Conservation (phyloP, 2,113 vertebrate genomes). For the Sinocyclocheilus anshuiensis region DNA sequence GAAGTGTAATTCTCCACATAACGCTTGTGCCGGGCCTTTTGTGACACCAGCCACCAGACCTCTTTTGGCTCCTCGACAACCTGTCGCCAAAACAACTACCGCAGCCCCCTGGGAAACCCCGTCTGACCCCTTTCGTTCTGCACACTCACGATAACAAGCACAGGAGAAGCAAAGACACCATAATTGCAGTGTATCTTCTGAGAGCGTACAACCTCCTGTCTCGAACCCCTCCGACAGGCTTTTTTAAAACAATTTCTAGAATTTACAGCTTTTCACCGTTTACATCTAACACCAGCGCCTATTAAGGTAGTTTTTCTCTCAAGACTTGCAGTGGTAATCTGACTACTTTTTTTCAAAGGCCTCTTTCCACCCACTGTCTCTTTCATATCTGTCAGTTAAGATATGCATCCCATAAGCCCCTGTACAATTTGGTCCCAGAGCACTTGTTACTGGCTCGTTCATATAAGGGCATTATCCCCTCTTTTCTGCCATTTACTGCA, state of each 20-base stretch:
- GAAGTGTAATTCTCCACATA: conserved; percentile 66
- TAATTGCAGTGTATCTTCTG: conserved; percentile 13
- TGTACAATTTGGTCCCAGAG: conserved; percentile 11
- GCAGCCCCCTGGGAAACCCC: not conserved
- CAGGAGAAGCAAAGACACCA: not conserved
- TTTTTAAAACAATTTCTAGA: not conserved
- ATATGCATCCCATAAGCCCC: not conserved
- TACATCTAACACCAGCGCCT: not conserved
- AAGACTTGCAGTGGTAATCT: conserved; percentile 15
- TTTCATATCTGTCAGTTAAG: conserved; percentile 15
- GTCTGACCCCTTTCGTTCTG: not conserved
- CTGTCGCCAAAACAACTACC: conserved; percentile 20
- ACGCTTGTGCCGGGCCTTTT: conserved; percentile 40
- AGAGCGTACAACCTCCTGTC: not conserved
- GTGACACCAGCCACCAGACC: conserved; percentile 32
- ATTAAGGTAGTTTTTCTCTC: not conserved
- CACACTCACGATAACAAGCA: conserved; percentile 31
- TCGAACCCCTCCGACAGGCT: conserved; percentile 14
- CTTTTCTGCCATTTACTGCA: conserved; percentile 25
- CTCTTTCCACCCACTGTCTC: not conserved
- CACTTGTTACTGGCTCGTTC: conserved; percentile 22
- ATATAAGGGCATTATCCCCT: conserved; percentile 5
- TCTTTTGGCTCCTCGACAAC: conserved; percentile 16
- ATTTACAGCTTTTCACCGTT: not conserved
- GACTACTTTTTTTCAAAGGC: conserved; percentile 2